phyloP scores from a whole-genome alignment of 2,113 vertebrate genomes.

The Benthochromis sp. region DNA sequence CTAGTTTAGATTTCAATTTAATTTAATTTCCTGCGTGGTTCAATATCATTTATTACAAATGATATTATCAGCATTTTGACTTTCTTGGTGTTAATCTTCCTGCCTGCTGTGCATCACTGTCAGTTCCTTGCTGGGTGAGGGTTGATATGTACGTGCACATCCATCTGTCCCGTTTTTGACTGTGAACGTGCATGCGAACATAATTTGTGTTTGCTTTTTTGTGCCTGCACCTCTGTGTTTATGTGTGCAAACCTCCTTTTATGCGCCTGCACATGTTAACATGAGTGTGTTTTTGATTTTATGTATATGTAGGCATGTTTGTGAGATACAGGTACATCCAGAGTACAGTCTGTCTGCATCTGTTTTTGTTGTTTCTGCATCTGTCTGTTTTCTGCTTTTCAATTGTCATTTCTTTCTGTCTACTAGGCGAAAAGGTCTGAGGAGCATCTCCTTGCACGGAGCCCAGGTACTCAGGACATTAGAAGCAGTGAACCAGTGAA shows the following conservation, averaged over 20 bases:
- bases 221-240: not conserved
- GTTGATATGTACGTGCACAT: not conserved
- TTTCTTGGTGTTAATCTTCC: not conserved
- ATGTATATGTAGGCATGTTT: not conserved
- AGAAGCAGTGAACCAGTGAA: constrained; percentile 37
- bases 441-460: not conserved
- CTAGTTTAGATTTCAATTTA: not conserved
- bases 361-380: not conserved
- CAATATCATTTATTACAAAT: not conserved
- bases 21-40: not conserved
- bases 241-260: not conserved
- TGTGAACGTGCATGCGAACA: not conserved
- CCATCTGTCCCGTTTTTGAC: not conserved
- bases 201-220: not conserved
- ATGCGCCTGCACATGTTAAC: not conserved
- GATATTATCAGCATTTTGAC: not conserved
- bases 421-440: not conserved
- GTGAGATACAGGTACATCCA: not conserved
- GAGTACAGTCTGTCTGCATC: not conserved
- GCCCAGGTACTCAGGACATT: constrained; percentile 13
- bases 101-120: not conserved
- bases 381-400: not conserved
- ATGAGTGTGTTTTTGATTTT: not conserved
- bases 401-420: constrained; percentile 1
- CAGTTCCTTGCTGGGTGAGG: not conserved